phyloP scores from a whole-genome alignment of 1,140 invertebrate species.

The Drosophila ohnishii region DNA sequence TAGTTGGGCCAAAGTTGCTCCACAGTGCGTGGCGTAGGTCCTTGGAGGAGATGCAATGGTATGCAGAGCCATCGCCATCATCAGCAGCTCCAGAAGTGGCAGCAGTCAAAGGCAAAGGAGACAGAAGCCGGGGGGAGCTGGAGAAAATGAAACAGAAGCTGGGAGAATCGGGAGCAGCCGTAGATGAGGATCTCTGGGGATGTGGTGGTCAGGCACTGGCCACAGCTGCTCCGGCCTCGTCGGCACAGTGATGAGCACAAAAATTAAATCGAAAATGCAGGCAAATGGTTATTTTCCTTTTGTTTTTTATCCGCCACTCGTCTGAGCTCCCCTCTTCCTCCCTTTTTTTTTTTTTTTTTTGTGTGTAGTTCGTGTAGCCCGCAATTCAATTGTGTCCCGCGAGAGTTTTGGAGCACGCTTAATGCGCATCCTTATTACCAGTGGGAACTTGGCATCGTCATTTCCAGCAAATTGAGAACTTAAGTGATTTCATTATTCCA shows the following conservation, averaged over 20 bases:
- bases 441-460: constrained; percentile 59
- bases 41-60: constrained; percentile 15
- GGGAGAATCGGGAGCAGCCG: constrained; percentile 21
- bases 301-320: constrained; percentile 54
- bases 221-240: constrained; percentile 52
- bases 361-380: constrained; percentile 40
- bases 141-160: constrained; percentile 20
- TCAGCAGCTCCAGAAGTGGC: constrained; percentile 21
- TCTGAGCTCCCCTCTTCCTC: not conserved
- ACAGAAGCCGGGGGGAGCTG: constrained; percentile 5
- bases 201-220: constrained; percentile 52
- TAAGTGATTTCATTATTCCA: constrained; percentile 81
- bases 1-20: not conserved
- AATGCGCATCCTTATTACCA: constrained; percentile 80
- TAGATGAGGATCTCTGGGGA: constrained; percentile 52
- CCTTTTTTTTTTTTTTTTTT: not conserved
- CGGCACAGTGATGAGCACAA: constrained; percentile 65
- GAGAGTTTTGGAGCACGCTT: constrained; percentile 68
- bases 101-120: constrained; percentile 24
- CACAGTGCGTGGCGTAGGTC: constrained; percentile 13
- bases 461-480: constrained; percentile 77
- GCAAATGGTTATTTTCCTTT: constrained; percentile 70
- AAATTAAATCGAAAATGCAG: constrained; percentile 79
- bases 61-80: constrained; percentile 25
- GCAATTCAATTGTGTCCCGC: constrained; percentile 76